Evolutionary conservation across 2,797 vertebrate species (phyloP), one percentile per base, ranked within the genome.

Genomic region (Tamandua tetradactyla): DNA sequence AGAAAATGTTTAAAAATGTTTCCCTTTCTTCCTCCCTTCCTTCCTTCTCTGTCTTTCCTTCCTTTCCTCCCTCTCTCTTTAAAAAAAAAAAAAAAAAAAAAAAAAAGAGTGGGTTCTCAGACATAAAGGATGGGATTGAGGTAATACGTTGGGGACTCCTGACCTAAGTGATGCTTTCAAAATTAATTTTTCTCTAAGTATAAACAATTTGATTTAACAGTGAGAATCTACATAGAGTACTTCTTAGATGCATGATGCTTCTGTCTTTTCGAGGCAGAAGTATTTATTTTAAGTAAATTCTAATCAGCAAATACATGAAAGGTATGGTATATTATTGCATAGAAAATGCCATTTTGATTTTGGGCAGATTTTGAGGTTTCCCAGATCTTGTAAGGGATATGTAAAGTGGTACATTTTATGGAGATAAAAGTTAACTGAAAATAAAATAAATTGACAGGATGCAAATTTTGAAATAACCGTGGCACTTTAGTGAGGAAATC

Each of bases 241-340:
- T 74, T 1, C 44, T 74, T 15, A 6, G 12, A 7, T 23, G 5
- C 11, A 68, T 40, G 52, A 37, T 3, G 3, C 2, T 5, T 66
- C 5, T 81, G 64, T 13, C 6, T 81, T 87, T 78, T 62, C 40
- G 52, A 72, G 74, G 52, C 22, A 62, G 66, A 74, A 64, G 82
- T 59, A 20, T n/a, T 88, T 18, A 81, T 81, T 94, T 81, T 27
- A 59, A 87, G 74, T 89, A 86, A 25, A 64, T 80, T 68, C 75
- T 30, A 35, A n/a, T 74, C 27, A 76, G 59, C n/a, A 72, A 62
- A 64, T 79, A 89, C 10, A 49, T 64, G 42, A 20, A 82, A 75
- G 30, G 52, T 75, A 40, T 8, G 14, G 3, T 30, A 20, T 18
- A 12, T 30, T 74, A 61, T 68, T 88, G 15, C 57, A 80, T 57